Percentiles rank a stretch among this genome's conserved stretches.
Evolutionary conservation across 2,888 invertebrate species (phyloP).

Genomic region (Mechanitis messenoides): DNA sequence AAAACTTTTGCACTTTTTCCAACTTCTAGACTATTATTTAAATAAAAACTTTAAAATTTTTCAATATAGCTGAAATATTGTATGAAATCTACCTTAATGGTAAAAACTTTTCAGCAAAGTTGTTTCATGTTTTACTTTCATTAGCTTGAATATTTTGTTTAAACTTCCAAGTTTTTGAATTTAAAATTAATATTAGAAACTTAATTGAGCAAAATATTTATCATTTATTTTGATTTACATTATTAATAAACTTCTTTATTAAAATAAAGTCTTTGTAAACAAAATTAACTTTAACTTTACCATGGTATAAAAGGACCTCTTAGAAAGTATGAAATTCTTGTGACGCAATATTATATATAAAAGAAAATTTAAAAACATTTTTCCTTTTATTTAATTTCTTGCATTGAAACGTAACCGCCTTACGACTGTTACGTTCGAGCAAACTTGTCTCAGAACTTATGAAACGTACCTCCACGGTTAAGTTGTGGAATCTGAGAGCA

Average conservation of each 20-base stretch:
- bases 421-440: background rate
- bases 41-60: constrained; percentile 1
- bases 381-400: background rate
- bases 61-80: background rate
- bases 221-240: too few relatives aligned
- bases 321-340: too few relatives aligned
- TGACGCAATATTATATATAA: too few relatives aligned
- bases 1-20: constrained; percentile 3
- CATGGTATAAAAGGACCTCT: too few relatives aligned
- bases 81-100: constrained; percentile 2
- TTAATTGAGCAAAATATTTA: too few relatives aligned
- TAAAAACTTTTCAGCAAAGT: background rate
- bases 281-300: too few relatives aligned
- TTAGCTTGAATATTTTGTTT: background rate
- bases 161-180: too few relatives aligned
- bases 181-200: too few relatives aligned
- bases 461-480: constrained; percentile 3
- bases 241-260: too few relatives aligned
- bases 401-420: background rate
- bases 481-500: constrained; percentile 4
- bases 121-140: background rate
- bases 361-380: background rate
- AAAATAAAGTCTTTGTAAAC: too few relatives aligned
- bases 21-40: background rate
- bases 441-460: constrained; percentile 6